Evolutionary conservation across 2,888 invertebrate species (phyloP), one percentile per base, ranked within the genome.

Genomic region (Thereva unica): DNA sequence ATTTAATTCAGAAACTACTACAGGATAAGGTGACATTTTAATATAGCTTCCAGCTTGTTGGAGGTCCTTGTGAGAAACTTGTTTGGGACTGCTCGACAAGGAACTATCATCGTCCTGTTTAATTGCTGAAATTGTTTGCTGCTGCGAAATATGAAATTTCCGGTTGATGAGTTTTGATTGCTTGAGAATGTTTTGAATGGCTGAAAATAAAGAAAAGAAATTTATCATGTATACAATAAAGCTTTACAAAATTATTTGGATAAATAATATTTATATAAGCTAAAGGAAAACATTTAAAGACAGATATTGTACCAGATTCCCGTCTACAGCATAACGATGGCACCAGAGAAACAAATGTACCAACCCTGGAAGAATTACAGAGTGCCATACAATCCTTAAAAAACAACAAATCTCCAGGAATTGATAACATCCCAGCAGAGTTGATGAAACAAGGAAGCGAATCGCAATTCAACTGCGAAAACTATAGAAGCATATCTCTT

Each of bases 1-100:
- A 73, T 76, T 78, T 9, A 79, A 71, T 68, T 80, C 80, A 34
- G 78, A 76, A 4, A 80, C 78, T 4, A 79, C 73, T 44, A 80
- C 69, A 10, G 80, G 79, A 67, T 78, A 78, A 54, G 75, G 75
- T 3, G 78, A 73, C 77, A 81, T 77, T 70, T 80, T 80, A 8
- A 80, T 77, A 53, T 78, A 78, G 73, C 79, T 78, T 70, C 77
- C 77, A 23, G 74, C 69, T 69, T 73, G 74, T 67, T 77, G 77
- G 52, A 74, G 57, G 37, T 73, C 72, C 6, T 75, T 74, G 12
- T 73, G 74, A 66, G 72, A 64, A 23, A 67, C 61, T 44, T 72
- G 63, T 40, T 64, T 64, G 8, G 44, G 38, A 47, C 47, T 55
- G 38, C 54, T 50, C 23, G 63, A 44, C 6, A 34, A 42, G 2